Percentiles rank a stretch among this genome's conserved stretches.
Conservation (phyloP, 2,888 invertebrate species). For the Tridacna gigas region DNA sequence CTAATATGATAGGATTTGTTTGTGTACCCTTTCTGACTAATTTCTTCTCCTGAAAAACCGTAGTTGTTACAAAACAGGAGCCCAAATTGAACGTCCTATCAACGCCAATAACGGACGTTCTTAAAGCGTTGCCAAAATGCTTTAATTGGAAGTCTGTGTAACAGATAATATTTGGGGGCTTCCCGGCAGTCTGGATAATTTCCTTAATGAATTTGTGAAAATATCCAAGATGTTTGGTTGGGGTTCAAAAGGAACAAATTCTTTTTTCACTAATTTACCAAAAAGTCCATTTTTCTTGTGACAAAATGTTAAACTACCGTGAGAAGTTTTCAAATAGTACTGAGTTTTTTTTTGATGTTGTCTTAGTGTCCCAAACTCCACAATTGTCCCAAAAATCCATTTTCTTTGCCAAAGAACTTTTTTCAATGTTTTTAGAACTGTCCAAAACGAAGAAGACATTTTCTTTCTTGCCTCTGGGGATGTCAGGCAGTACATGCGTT, state of each 20-base stretch:
- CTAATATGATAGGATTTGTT: too few species aligned
- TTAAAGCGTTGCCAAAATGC: too few species aligned
- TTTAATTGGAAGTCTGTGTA: too few species aligned
- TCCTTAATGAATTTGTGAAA: too few species aligned
- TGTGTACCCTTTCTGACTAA: too few species aligned
- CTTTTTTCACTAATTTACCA: conserved; percentile 32
- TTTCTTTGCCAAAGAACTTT: neutral
- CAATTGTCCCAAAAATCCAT: conserved; percentile 23
- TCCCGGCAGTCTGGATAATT: too few species aligned
- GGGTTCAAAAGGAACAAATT: conserved; percentile 33
- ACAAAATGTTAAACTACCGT: conserved; percentile 1
- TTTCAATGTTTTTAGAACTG: conserved; percentile 13
- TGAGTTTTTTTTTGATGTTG: conserved; percentile 15
- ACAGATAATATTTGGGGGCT: too few species aligned
- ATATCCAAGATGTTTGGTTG: conserved; percentile 16
- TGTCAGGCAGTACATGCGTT: neutral
- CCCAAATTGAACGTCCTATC: too few species aligned
- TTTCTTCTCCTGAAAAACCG: too few species aligned
- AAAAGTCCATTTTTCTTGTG: conserved; percentile 21
- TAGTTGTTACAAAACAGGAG: too few species aligned
- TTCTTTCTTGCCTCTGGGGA: conserved; percentile 10
- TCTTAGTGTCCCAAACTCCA: conserved; percentile 22
- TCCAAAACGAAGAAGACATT: conserved; percentile 18
- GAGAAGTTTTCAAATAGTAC: conserved; percentile 7
- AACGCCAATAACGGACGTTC: too few species aligned